phyloP scores from a whole-genome alignment of 2,888 invertebrate genomes.

The Cacoxenus indagator region DNA sequence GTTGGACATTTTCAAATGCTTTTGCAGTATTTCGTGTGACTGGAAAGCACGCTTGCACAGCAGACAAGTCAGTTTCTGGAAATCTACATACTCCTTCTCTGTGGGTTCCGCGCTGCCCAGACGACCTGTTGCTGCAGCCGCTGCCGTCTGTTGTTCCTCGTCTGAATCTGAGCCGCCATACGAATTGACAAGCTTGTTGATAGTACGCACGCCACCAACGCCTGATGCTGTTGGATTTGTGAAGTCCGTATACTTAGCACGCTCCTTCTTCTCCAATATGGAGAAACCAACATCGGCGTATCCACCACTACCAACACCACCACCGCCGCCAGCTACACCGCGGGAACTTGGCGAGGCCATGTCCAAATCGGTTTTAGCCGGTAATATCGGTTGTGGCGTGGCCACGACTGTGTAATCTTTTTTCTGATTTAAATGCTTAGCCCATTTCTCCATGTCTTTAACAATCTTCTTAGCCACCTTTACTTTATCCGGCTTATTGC shows the following conservation, averaged over 20 bases:
- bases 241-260: conserved; percentile 62
- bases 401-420: conserved; percentile 77
- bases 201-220: conserved; percentile 16
- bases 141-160: conserved; percentile 49
- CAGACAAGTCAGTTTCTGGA: conserved; percentile 90
- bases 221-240: conserved; percentile 44
- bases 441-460: conserved; percentile 91
- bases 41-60: conserved; percentile 96
- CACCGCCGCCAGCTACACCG: conserved; percentile 32
- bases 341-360: conserved; percentile 48
- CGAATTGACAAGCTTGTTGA: conserved; percentile 78
- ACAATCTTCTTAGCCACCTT: conserved; percentile 98
- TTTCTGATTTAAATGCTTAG: conserved; percentile 95
- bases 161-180: conserved; percentile 81
- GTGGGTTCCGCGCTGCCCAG: conserved; percentile 66
- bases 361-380: conserved; percentile 45
- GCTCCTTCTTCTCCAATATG: conserved; percentile 84
- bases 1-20: conserved; percentile 94
- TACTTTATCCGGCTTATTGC: conserved; percentile 87
- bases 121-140: conserved; percentile 74
- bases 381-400: conserved; percentile 63
- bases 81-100: conserved; percentile 86
- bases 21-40: conserved; percentile 86
- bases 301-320: conserved; percentile 69
- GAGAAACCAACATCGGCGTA: conserved; percentile 95